Base-by-base conservation (phyloP, 2,797 vertebrate species). In the Oreochromis grahami region DNA sequence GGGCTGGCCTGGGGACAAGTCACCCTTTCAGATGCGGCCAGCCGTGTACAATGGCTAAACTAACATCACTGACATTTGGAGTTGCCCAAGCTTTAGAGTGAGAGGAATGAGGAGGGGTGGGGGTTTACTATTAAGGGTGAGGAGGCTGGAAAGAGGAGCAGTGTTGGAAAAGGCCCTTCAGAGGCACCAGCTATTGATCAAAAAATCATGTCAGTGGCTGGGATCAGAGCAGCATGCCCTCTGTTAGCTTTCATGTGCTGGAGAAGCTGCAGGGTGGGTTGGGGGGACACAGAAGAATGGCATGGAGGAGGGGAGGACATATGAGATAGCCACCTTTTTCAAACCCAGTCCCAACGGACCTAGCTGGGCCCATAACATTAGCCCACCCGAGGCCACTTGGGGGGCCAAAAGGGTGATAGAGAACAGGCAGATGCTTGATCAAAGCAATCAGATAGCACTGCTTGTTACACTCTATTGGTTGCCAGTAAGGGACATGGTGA, bases 21-120 rank as follows among this genome's bases (percentile, higher is more conserved):
- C 83, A 91, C 91, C 95, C 97, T 97, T 98, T 97, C 96, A 97
- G 96, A 96, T 88, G 93, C 96, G 96, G 96, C 97, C 96, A 98
- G 97, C 97, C 97, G 80, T 98, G 97, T 93, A 94, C 97, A 98
- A 98, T 98, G 96, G 97, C 97, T 97, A 98, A 98, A 98, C 97
- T 97, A 98, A 98, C 97, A 98, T 96, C 96, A 94, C 91, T 95
- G 97, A 96, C 96, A 95, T 97, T 95, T 96, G 93, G 95, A 96
- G 95, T 94, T 94, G 95, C 94, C 88, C 81, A 84, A 93, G 94
- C 96, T 95, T 96, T 94, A 92, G 92, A 89, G 79, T 53, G 82
- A 93, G 89, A 91, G 95, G 90, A 90, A 94, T 91, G 91, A 88
- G 94, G 92, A 92, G 89, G 92, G 88, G 83, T 86, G 77, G 34